Percentiles rank a stretch among this genome's conserved stretches.
phyloP scores from a whole-genome alignment of 1,140 invertebrate species.

The Trichoplusia ni region DNA sequence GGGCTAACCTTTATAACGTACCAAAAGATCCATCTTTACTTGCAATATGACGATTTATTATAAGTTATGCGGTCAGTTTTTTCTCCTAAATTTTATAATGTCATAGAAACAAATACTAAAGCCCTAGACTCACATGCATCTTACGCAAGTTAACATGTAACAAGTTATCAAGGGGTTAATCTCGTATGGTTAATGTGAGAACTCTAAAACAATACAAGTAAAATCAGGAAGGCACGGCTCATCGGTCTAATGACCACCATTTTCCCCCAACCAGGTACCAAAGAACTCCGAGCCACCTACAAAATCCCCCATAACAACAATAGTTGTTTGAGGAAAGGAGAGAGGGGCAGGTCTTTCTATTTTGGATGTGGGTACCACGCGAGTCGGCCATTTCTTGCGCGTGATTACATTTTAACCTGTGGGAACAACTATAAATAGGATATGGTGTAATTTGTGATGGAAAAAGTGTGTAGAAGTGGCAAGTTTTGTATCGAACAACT shows the following conservation, averaged over 20 bases:
- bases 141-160: slow-evolving; percentile 14
- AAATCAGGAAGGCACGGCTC: slow-evolving; percentile 61
- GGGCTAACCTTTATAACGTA: no score
- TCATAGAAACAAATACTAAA: no score
- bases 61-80: no score
- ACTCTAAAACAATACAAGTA: slow-evolving; percentile 54
- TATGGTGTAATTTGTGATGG: slow-evolving; percentile 40
- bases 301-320: background rate
- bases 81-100: no score
- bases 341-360: slow-evolving; percentile 31
- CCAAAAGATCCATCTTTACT: no score
- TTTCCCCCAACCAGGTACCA: slow-evolving; percentile 28
- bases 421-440: slow-evolving; percentile 51
- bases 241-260: slow-evolving; percentile 55
- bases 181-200: slow-evolving; percentile 57
- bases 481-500: background rate
- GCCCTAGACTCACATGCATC: background rate
- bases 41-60: no score
- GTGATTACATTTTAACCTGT: slow-evolving; percentile 64
- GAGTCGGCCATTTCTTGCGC: slow-evolving; percentile 49
- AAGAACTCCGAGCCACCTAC: slow-evolving; percentile 6
- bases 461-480: background rate
- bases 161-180: slow-evolving; percentile 33
- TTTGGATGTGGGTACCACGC: slow-evolving; percentile 42
- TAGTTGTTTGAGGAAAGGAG: background rate